Percentiles rank a stretch among this genome's conserved stretches.
These are phyloP conservation scores for Alca torda DNA, from an alignment of 2,797 vertebrate species.

Conservation along the genomic window DNA sequence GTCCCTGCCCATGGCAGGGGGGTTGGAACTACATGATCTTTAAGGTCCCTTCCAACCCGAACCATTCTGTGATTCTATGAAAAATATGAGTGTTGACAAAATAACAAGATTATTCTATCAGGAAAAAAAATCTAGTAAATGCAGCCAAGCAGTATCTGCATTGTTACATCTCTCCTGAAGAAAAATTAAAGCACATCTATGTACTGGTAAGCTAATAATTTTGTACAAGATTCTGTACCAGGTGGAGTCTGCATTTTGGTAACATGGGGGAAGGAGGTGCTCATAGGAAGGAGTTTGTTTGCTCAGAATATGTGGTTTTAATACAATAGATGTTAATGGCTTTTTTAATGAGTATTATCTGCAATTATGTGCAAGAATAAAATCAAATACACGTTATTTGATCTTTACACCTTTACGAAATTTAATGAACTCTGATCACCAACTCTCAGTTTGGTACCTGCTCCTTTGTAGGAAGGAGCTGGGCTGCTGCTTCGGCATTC, in stretches of 20 bases:
- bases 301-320: neutral
- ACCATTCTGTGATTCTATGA: too few species aligned
- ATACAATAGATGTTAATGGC: neutral
- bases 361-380: neutral
- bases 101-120: neutral
- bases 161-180: neutral
- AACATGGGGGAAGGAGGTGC: neutral
- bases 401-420: neutral
- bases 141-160: neutral
- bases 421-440: neutral
- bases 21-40: too few species aligned
- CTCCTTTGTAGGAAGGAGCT: neutral
- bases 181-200: neutral
- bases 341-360: neutral
- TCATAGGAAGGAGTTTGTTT: neutral
- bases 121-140: neutral
- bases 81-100: rapidly evolving
- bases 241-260: neutral
- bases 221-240: neutral
- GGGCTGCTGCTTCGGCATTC: neutral
- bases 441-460: neutral
- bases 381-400: neutral
- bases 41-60: too few species aligned
- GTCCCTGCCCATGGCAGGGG: too few species aligned
- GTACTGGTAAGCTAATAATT: neutral